Evolutionary conservation across 2,113 vertebrate species (phyloP).

Genomic region (Campylorhamphus procurvoides): DNA sequence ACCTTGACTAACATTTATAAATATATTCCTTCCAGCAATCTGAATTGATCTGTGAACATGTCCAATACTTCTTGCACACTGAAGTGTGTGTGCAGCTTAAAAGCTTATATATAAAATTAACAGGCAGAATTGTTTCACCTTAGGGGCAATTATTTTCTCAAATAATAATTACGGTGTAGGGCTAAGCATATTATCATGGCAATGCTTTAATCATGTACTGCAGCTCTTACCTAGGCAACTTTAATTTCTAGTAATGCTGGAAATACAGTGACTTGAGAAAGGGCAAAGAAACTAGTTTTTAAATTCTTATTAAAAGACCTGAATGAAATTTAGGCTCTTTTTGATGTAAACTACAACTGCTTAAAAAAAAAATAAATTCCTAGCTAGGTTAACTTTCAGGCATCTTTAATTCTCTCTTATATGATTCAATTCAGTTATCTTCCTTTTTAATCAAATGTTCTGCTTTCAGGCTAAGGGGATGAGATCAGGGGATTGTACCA

Average conservation of each 20-base stretch:
- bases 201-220: not conserved
- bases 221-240: not conserved
- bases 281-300: not conserved
- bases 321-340: not conserved
- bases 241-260: not conserved
- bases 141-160: not conserved
- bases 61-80: not conserved
- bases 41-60: not conserved
- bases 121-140: not conserved
- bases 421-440: not conserved
- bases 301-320: not conserved
- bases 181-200: not conserved
- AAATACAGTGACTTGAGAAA: not conserved
- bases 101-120: not conserved
- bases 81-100: not conserved
- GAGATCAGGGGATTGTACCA: constrained; percentile 24
- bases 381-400: not conserved
- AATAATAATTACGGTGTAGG: not conserved
- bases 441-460: constrained; percentile 30
- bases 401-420: not conserved
- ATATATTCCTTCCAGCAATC: not conserved
- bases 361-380: not conserved
- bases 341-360: not conserved
- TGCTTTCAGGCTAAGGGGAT: not conserved
- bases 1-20: not conserved